Evolutionary conservation across 2,797 vertebrate genomes (phyloP), one percentile per base, ranked within the genome.

Genomic region (Labeo calbasu): DNA sequence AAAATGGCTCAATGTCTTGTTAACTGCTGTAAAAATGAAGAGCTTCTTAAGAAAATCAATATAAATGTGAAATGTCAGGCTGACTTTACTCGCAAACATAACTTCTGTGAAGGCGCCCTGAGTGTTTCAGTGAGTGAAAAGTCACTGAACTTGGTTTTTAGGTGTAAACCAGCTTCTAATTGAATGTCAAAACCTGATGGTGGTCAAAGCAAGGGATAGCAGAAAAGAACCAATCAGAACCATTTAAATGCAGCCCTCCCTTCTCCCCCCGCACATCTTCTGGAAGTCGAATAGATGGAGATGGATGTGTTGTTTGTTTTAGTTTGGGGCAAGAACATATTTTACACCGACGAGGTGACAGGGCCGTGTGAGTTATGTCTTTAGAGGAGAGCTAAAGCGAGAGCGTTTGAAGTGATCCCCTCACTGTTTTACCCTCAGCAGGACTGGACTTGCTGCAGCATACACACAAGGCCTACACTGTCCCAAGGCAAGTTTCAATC

Each of bases 271-370:
- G 0, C 43, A 46, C 73, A 77, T 86, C 82, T 86, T 90, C 88
- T 89, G 88, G 84, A 85, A 88, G 91, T 88, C 86, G 89, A 92
- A 90, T 87, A 90, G 92, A 94, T 92, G 87, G 92, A 94, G 94
- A 95, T 91, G 91, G 91, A 94, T 93, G 93, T 85, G 91, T 87
- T 95, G 93, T 96, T 96, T 94, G 94, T 93, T 95, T 94, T 93
- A 90, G 91, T 94, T 94, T 28, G 89, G 91, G 91, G 91, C 80
- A 48, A 91, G 92, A 92, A 93, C 92, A 93, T 93, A 95, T 93
- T 94, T 95, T 92, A 93, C 59, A 55, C 89, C 77, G 89, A 90
- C 89, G 89, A 91, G 93, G 92, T 93, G 92, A 92, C 75, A 87
- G 91, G 90, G 87, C 88, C 59, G 90, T 88, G 87, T 85, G 72